Evolutionary conservation across 1,140 invertebrate genomes (phyloP).

Genomic region (Varroa destructor): DNA sequence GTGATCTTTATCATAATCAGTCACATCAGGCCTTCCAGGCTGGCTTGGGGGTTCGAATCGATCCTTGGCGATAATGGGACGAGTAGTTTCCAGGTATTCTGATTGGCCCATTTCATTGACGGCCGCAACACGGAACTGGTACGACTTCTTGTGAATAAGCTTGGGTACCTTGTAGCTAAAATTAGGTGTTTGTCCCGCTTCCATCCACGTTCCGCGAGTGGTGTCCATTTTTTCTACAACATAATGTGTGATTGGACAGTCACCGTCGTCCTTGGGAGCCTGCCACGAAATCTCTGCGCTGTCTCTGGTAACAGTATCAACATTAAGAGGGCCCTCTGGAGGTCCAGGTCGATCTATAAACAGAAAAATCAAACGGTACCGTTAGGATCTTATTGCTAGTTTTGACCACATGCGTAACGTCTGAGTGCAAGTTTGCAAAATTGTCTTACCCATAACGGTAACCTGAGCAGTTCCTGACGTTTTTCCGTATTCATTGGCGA

Average conservation of each 20-base stretch:
- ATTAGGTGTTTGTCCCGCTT: constrained; percentile 70
- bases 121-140: constrained; percentile 71
- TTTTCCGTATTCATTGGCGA: constrained; percentile 69
- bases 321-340: constrained; percentile 70
- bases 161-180: constrained; percentile 67
- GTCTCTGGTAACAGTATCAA: constrained; percentile 73
- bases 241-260: constrained; percentile 86
- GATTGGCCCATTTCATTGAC: constrained; percentile 91
- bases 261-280: constrained; percentile 71
- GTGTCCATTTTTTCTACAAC: constrained; percentile 94
- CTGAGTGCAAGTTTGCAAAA: constrained; percentile 24
- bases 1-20: constrained; percentile 83
- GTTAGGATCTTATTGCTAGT: neutral
- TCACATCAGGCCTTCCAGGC: constrained; percentile 71
- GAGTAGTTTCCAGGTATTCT: constrained; percentile 68
- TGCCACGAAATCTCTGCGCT: constrained; percentile 71
- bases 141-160: constrained; percentile 82
- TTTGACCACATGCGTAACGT: too few species aligned
- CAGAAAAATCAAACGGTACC: neutral
- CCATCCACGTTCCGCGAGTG: constrained; percentile 82
- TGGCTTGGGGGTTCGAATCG: constrained; percentile 81
- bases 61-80: constrained; percentile 80
- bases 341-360: constrained; percentile 60
- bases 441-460: constrained; percentile 55
- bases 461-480: constrained; percentile 68